These are phyloP conservation scores for Drosophila virilis DNA, from an alignment of 1,140 invertebrate species.

Conservation along the genomic window DNA sequence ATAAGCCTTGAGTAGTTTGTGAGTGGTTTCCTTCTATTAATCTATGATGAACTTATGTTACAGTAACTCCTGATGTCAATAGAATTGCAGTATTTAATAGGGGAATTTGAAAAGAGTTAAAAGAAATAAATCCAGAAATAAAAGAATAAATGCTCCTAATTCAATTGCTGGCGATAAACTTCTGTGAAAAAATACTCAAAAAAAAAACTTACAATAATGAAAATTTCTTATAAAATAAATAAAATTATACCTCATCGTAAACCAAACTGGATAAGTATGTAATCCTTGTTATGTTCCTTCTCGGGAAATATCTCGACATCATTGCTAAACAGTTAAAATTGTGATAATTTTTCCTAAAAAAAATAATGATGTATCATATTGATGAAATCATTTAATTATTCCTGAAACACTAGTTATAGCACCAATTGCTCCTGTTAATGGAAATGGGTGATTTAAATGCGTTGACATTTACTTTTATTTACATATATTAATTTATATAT, in stretches of 20 bases:
- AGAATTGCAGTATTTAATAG: conserved; percentile 87
- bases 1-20: conserved; percentile 51
- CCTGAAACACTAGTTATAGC: too few relatives aligned
- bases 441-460: too few relatives aligned
- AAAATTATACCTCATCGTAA: too few relatives aligned
- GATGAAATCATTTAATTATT: too few relatives aligned
- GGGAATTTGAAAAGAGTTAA: conserved; percentile 87
- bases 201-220: too few relatives aligned
- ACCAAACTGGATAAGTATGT: conserved; percentile 75
- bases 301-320: conserved; percentile 61
- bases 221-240: too few relatives aligned
- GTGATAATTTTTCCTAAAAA: too few relatives aligned
- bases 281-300: conserved; percentile 83
- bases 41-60: conserved; percentile 86
- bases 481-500: too few relatives aligned
- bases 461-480: too few relatives aligned
- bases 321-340: too few relatives aligned
- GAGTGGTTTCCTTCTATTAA: conserved; percentile 84
- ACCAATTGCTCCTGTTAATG: too few relatives aligned
- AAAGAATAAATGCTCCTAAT: conserved; percentile 86
- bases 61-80: conserved; percentile 86
- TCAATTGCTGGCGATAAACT: conserved; percentile 87
- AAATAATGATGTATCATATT: too few relatives aligned
- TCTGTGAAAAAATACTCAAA: conserved; percentile 89
- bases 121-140: conserved; percentile 85